Conservation (phyloP, 2,797 vertebrate genomes). For the Macrochelys suwanniensis region DNA sequence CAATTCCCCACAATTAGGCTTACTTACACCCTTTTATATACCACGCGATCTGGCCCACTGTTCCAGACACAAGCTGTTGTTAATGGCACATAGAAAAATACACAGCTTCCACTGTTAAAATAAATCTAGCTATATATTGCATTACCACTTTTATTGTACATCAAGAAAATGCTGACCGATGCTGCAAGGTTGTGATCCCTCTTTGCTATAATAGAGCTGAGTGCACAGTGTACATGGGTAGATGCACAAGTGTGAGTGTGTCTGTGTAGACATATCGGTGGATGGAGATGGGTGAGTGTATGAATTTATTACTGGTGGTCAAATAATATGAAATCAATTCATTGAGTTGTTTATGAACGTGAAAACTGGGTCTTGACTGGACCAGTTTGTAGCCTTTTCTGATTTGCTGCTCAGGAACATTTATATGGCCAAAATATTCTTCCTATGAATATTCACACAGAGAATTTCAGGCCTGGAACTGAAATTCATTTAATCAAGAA, state of each 20-base stretch:
- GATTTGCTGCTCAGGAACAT: slow-evolving; percentile 4
- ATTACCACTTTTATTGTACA: background rate
- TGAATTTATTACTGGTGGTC: background rate
- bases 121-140: background rate
- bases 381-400: background rate
- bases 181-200: slow-evolving; percentile 24
- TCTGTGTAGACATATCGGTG: background rate
- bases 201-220: background rate
- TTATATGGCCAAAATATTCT: background rate
- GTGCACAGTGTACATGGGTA: background rate
- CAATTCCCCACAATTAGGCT: background rate
- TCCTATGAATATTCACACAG: background rate
- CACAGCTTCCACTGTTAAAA: background rate
- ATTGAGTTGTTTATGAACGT: background rate
- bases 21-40: background rate
- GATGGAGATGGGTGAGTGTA: background rate
- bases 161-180: background rate
- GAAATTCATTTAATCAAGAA: background rate
- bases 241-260: background rate
- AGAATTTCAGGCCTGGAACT: background rate
- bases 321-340: background rate
- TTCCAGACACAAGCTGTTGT: background rate
- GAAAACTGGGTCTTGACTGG: background rate
- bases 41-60: background rate
- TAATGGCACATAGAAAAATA: background rate